Conservation (phyloP, 2,113 vertebrate genomes). For the Paratilapia polleni region DNA sequence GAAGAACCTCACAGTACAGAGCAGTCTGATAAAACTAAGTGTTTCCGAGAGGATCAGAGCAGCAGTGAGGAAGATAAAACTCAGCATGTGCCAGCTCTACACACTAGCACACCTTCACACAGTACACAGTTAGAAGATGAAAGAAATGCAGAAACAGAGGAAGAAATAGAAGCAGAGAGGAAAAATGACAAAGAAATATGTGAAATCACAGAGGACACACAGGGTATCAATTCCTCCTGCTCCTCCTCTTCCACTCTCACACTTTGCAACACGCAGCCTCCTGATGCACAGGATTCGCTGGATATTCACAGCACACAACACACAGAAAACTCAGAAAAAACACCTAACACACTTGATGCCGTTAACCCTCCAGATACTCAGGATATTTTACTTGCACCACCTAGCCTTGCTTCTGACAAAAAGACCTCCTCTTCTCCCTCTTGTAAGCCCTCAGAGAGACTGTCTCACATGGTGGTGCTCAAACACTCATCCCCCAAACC, state of each 20-base stretch:
- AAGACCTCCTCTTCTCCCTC: constrained; percentile 72
- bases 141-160: constrained; percentile 34
- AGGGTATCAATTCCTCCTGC: constrained; percentile 50
- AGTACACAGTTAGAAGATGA: constrained; percentile 49
- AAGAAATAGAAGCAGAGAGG: constrained; percentile 40
- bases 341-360: constrained; percentile 24
- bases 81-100: constrained; percentile 16
- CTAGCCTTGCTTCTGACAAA: constrained; percentile 69
- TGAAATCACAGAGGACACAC: constrained; percentile 45
- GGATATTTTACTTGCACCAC: constrained; percentile 64
- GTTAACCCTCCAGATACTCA: constrained; percentile 62
- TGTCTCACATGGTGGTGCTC: constrained; percentile 82
- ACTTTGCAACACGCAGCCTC: constrained; percentile 31
- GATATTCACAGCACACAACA: constrained; percentile 46
- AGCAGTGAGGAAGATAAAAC: constrained; percentile 42
- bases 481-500: constrained; percentile 83
- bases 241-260: constrained; percentile 51
- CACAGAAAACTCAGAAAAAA: constrained; percentile 57
- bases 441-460: constrained; percentile 76
- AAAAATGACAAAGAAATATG: constrained; percentile 32
- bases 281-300: constrained; percentile 34
- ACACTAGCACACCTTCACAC: constrained; percentile 24
- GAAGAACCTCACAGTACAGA: constrained; percentile 34
- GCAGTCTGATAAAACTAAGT: constrained; percentile 33
- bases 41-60: constrained; percentile 46